Evolutionary conservation across 2,113 vertebrate species (phyloP).

Genomic region (Ammodytes dubius): DNA sequence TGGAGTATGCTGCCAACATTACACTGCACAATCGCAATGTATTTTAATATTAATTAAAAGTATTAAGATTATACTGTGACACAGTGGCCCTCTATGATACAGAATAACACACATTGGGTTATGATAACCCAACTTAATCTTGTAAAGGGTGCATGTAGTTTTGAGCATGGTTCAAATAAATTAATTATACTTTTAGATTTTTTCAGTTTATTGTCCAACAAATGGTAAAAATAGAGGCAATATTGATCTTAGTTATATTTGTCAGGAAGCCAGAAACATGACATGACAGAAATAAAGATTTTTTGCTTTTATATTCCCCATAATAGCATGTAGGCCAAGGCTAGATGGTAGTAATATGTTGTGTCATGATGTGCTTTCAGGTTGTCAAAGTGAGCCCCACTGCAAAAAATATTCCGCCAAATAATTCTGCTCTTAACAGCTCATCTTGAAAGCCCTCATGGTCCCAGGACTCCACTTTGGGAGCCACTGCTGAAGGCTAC

Average conservation of each 20-base stretch:
- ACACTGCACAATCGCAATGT: background rate
- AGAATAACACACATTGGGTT: background rate
- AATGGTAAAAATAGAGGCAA: too few species aligned
- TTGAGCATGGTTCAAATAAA: too few species aligned
- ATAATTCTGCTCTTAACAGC: background rate
- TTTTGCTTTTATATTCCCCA: background rate
- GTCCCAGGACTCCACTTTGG: background rate
- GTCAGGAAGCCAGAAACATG: background rate
- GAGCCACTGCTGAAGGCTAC: slow-evolving; percentile 19
- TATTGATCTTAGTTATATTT: background rate
- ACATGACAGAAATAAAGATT: background rate
- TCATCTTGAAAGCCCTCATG: background rate
- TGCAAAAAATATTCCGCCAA: too few species aligned
- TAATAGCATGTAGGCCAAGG: background rate
- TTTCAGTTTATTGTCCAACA: background rate
- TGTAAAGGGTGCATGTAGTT: background rate
- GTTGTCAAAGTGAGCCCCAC: background rate
- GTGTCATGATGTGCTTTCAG: background rate
- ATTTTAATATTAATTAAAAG: background rate
- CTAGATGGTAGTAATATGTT: background rate
- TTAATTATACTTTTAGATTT: too few species aligned
- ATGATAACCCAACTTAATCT: background rate
- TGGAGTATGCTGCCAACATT: background rate
- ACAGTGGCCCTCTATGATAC: background rate
- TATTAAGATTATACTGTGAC: background rate